phyloP scores from a whole-genome alignment of 2,113 vertebrate genomes.

The Rhynchopsitta pachyrhyncha region DNA sequence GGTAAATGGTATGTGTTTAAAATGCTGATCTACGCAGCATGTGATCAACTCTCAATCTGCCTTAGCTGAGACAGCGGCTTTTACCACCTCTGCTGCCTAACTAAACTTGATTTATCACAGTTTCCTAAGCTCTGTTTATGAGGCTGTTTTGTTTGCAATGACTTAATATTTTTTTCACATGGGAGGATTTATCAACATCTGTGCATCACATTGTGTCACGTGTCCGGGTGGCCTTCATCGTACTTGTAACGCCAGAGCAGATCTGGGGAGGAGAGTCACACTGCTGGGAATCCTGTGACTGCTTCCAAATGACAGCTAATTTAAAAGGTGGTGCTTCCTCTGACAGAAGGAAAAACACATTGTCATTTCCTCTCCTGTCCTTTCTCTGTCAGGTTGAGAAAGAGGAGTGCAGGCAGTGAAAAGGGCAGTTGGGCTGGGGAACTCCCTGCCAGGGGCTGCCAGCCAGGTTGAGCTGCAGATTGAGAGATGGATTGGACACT shows the following conservation, averaged over 20 bases:
- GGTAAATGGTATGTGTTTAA: conserved; percentile 57
- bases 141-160: conserved; percentile 57
- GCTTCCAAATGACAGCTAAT: not conserved
- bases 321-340: conserved; percentile 8
- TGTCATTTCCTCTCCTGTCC: not conserved
- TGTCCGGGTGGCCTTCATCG: not conserved
- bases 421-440: not conserved
- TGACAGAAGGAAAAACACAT: not conserved
- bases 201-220: not conserved
- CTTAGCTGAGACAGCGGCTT: conserved; percentile 68
- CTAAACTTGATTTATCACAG: conserved; percentile 64
- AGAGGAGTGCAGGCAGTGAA: not conserved
- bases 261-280: not conserved
- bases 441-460: not conserved
- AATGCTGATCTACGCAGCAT: conserved; percentile 69
- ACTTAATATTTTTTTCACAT: conserved; percentile 56
- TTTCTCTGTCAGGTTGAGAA: not conserved
- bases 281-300: not conserved
- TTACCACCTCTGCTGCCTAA: conserved; percentile 50
- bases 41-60: conserved; percentile 66
- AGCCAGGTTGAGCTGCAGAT: not conserved
- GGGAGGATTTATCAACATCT: conserved; percentile 62
- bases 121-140: conserved; percentile 59
- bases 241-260: not conserved
- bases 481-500: not conserved